Conservation (phyloP, 2,113 vertebrate species). For the Psilopogon haemacephalus region DNA sequence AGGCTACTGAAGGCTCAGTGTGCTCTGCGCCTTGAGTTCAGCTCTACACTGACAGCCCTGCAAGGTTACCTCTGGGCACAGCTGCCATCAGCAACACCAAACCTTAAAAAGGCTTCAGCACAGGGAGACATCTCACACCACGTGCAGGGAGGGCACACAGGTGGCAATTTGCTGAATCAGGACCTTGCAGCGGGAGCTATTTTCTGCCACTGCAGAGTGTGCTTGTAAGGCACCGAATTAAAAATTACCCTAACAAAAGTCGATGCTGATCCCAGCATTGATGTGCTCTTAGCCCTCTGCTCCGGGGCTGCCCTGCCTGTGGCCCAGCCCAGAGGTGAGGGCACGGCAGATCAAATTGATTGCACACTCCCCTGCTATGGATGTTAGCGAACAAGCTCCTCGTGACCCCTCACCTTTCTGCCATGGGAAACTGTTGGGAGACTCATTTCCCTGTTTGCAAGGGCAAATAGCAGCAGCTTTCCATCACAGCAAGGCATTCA, state of each 20-base stretch:
- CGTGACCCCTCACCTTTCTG: constrained; percentile 5
- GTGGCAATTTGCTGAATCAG: not conserved
- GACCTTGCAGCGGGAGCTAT: not conserved
- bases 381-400: constrained; percentile 15
- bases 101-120: not conserved
- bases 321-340: not conserved
- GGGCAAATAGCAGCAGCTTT: not conserved
- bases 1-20: not conserved
- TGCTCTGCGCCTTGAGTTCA: not conserved
- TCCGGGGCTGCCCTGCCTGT: not conserved
- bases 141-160: accelerated
- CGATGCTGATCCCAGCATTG: not conserved
- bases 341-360: constrained; percentile 2
- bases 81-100: not conserved
- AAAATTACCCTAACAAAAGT: not conserved
- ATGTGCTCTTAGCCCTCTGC: not conserved
- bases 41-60: not conserved
- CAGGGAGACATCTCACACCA: not conserved
- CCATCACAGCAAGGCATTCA: not conserved
- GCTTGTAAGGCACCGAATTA: not conserved
- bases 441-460: not conserved
- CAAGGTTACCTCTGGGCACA: not conserved
- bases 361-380: not conserved
- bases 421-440: constrained; percentile 38
- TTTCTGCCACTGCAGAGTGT: not conserved